Evolutionary conservation across 2,888 invertebrate species (phyloP), one percentile per base, ranked within the genome.

Genomic region (Lamproptera curius): DNA sequence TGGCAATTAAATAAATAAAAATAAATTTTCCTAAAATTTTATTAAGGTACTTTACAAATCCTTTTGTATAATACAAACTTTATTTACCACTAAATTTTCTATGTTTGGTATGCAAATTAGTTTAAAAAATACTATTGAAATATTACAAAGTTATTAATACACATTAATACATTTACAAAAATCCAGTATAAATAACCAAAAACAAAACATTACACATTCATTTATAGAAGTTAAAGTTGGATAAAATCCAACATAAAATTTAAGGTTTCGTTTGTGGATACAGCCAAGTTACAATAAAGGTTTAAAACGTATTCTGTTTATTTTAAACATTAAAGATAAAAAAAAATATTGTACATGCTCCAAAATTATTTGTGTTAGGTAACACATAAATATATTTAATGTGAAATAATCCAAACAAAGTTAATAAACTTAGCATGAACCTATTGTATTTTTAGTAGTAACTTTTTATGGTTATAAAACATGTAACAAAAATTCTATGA

Each of bases 51-150:
- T 45, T 44, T 50, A 33, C 44, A 50, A 39, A 50, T 23, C 36
- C 41, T 41, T 11, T 28, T 48, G 16, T 48, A 31, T 34, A 43
- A 39, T 48, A 48, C 43, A 48, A 43, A 48, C 39, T 39, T 39
- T 31, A 43, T 43, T 31, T 42, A 48, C 38, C 38, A 34, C 39
- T 43, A 48, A 38, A 31, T 26, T 34, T 20, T 20, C 42, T 48
- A 48, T 23, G 14, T 48, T 47, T 42, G 16, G 39, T 43, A 43
- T 43, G 42, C 20, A 37, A 16, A 47, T 47, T 31, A 20, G n/a
- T 8, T 38, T 38, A 9, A 34, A 37, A 33, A 48, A 43, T 48
- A 43, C 26, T 26, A 38, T 43, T 33, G 26, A 14, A 39, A 38
- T 34, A 23, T 38, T 42, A 48, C 46, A 42, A 36, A 23, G 38